Percentiles rank a stretch among this genome's conserved stretches.
phyloP scores from a whole-genome alignment of 2,888 invertebrate species.

The Drosophila differens region DNA sequence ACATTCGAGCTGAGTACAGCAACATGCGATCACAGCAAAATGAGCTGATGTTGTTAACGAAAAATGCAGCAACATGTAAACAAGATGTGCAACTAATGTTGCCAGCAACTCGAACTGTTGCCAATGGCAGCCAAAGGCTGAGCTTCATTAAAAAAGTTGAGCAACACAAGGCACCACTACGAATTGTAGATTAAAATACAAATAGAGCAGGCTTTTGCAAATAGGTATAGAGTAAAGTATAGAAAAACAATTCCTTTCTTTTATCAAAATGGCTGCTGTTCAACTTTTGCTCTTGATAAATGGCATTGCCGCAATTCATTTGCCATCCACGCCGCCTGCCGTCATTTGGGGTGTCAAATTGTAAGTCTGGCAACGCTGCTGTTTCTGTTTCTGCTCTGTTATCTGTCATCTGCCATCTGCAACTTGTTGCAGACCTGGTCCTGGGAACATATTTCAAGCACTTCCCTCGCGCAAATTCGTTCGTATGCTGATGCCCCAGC shows the following conservation, averaged over 20 bases:
- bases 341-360: conserved; percentile 50
- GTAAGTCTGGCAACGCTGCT: conserved; percentile 20
- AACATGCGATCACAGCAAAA: background rate
- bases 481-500: conserved; percentile 25
- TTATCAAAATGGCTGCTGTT: conserved; percentile 12
- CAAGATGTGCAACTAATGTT: background rate
- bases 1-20: background rate
- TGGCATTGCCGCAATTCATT: background rate
- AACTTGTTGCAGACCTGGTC: conserved; percentile 8
- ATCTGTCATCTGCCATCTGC: background rate
- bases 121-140: background rate
- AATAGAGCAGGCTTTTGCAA: background rate
- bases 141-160: background rate
- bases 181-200: background rate
- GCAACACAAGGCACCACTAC: background rate
- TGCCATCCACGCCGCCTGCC: conserved; percentile 51
- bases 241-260: background rate
- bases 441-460: conserved; percentile 33
- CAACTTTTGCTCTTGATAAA: background rate
- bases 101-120: background rate
- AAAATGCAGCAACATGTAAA: background rate
- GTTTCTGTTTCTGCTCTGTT: no score
- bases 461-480: conserved; percentile 26
- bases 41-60: background rate
- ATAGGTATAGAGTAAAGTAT: background rate